phyloP scores from a whole-genome alignment of 1,140 invertebrate species.

The Cotesia vestalis region DNA sequence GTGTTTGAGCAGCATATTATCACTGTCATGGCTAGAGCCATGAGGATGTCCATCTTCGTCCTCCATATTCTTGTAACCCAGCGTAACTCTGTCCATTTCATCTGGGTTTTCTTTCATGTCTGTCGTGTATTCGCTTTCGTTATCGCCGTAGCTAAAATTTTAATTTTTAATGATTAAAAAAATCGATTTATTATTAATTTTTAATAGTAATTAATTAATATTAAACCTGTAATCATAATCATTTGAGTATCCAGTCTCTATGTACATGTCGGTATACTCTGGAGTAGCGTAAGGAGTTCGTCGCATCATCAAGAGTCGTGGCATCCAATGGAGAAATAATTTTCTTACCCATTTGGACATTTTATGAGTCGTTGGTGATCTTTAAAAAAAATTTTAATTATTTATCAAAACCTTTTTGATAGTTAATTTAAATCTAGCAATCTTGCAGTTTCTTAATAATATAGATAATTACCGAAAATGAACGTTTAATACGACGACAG shows the following conservation, averaged over 20 bases:
- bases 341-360: constrained; percentile 90
- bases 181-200: not conserved
- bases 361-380: constrained; percentile 95
- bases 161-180: constrained; percentile 28
- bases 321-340: constrained; percentile 90
- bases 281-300: constrained; percentile 84
- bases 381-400: constrained; percentile 51
- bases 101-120: constrained; percentile 68
- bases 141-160: constrained; percentile 59
- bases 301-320: constrained; percentile 87
- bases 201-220: not conserved
- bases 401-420: not conserved
- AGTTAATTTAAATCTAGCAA: not conserved
- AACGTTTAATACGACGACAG: constrained; percentile 96
- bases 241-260: constrained; percentile 79
- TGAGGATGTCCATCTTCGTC: constrained; percentile 70
- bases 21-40: constrained; percentile 74
- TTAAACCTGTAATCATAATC: constrained; percentile 81
- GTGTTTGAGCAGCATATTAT: constrained; percentile 80
- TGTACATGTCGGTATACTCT: constrained; percentile 81
- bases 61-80: constrained; percentile 71
- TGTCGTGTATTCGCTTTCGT: constrained; percentile 68
- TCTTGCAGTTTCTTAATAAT: too few species aligned
- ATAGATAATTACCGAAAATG: constrained; percentile 87
- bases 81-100: constrained; percentile 70